Evolutionary conservation across 2,797 vertebrate genomes (phyloP).

Genomic region (Simalia tracyae): DNA sequence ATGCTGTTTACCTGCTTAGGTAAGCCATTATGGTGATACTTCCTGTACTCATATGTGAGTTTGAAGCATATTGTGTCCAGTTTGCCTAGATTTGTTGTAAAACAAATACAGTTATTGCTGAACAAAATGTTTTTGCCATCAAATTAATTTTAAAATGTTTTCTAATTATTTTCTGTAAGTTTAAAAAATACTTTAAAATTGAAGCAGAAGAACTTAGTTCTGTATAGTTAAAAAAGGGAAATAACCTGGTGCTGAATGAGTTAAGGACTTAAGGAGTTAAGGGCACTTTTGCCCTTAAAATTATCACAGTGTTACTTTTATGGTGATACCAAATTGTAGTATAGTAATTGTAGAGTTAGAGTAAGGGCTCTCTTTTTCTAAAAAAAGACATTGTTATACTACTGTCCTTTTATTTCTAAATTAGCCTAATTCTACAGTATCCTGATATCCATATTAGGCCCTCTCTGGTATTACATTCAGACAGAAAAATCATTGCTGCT

Average conservation of each 20-base stretch:
- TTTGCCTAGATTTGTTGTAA: not conserved
- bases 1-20: not conserved
- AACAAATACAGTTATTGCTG: not conserved
- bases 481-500: not conserved
- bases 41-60: not conserved
- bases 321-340: not conserved
- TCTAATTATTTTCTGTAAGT: not conserved
- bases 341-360: not conserved
- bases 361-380: not conserved
- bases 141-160: not conserved
- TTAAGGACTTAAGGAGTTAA: too few species aligned
- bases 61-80: not conserved
- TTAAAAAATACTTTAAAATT: not conserved
- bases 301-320: not conserved
- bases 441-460: not conserved
- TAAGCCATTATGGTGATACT: not conserved
- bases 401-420: not conserved
- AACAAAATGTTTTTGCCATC: not conserved
- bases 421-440: not conserved
- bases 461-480: not conserved
- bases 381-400: not conserved
- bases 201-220: not conserved
- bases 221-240: not conserved
- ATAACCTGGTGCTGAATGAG: not conserved
- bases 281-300: not conserved